phyloP scores from a whole-genome alignment of 2,797 vertebrate species.

The Sebastes nivosus region DNA sequence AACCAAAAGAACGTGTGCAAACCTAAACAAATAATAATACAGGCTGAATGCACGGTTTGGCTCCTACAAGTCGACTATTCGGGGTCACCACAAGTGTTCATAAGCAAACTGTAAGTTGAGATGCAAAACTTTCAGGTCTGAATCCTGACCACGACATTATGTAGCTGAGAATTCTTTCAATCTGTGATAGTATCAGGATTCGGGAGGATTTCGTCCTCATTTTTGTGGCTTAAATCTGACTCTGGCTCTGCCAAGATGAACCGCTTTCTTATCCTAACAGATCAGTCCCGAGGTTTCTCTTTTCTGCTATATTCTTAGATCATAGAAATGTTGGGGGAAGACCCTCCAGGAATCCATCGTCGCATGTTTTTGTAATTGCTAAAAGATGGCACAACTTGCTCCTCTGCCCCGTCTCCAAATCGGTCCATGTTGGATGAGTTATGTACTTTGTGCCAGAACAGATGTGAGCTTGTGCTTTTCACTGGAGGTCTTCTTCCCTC shows the following conservation, averaged over 20 bases:
- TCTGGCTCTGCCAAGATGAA: background rate
- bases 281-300: background rate
- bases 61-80: too few relatives aligned
- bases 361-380: constrained; percentile 57
- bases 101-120: background rate
- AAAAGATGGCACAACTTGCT: constrained; percentile 47
- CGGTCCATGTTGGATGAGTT: constrained; percentile 51
- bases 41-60: too few relatives aligned
- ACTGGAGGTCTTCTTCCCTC: constrained; percentile 30
- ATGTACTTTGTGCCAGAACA: constrained; percentile 27
- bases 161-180: background rate
- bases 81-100: background rate
- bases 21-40: too few relatives aligned
- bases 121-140: background rate
- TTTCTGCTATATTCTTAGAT: constrained; percentile 21
- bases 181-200: background rate
- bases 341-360: constrained; percentile 40
- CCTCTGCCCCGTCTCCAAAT: constrained; percentile 30
- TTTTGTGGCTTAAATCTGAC: background rate
- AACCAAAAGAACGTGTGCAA: too few relatives aligned
- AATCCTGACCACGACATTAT: background rate
- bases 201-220: background rate
- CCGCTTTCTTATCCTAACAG: background rate
- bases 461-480: constrained; percentile 45
- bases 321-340: background rate